Percentiles rank a stretch among this genome's conserved stretches.
These are phyloP conservation scores for Galago senegalensis DNA, from an alignment of 2,797 vertebrate genomes.

Conservation along the genomic window DNA sequence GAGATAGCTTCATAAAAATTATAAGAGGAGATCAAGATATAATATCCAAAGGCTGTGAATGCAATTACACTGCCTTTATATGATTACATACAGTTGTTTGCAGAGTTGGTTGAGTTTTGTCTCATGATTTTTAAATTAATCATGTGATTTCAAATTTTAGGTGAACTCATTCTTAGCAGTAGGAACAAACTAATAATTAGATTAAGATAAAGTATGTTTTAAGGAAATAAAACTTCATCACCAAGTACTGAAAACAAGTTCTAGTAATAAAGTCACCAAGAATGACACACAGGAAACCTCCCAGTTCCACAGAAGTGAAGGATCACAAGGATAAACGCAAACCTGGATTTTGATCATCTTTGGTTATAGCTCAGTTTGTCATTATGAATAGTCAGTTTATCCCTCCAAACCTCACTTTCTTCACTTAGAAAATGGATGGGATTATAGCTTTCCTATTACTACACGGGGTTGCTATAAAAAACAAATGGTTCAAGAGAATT, in stretches of 20 bases:
- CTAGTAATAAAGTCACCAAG: not conserved
- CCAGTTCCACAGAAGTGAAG: not conserved
- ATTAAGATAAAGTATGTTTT: not conserved
- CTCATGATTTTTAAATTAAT: conserved; percentile 47
- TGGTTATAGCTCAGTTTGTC: not conserved
- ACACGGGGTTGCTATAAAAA: not conserved
- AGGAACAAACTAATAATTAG: not conserved
- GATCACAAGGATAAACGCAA: not conserved
- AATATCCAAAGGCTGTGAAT: not conserved
- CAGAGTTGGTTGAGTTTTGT: conserved; percentile 2
- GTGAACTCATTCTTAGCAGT: not conserved
- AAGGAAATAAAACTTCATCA: not conserved
- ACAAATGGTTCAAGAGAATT: not conserved
- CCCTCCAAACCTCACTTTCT: not conserved
- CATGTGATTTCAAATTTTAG: conserved; percentile 45
- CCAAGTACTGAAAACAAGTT: not conserved
- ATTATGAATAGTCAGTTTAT: not conserved
- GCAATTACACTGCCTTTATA: not conserved
- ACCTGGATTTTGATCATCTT: not conserved
- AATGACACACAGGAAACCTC: not conserved
- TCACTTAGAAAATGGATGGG: not conserved
- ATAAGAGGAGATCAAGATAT: not conserved
- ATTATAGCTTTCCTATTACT: not conserved
- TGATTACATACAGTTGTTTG: conserved; percentile 22
- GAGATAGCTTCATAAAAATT: conserved; percentile 28